phyloP scores from a whole-genome alignment of 2,113 vertebrate species.

The Blennius ocellaris region DNA sequence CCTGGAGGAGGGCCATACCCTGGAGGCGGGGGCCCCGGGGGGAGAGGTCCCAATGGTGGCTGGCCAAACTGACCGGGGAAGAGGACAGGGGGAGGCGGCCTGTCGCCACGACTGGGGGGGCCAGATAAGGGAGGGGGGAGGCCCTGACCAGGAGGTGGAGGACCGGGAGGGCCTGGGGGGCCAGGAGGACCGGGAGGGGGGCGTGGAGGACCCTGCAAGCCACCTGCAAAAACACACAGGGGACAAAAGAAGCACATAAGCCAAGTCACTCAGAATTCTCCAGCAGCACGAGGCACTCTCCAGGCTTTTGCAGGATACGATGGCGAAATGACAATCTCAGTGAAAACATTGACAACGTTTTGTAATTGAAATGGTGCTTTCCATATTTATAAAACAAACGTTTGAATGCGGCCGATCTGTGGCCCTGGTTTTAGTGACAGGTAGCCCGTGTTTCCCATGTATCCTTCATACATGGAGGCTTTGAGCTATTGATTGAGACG shows the following conservation, averaged over 20 bases:
- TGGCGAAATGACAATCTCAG: neutral
- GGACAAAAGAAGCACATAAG: neutral
- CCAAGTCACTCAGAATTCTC: neutral
- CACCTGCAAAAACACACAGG: conserved; percentile 79
- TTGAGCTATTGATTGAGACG: neutral
- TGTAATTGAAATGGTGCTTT: neutral
- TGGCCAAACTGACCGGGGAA: conserved; percentile 98
- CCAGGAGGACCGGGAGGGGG: conserved; percentile 95
- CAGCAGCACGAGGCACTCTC: too few species aligned
- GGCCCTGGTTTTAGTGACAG: neutral
- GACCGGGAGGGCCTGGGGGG: conserved; percentile 93
- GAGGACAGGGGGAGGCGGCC: conserved; percentile 95
- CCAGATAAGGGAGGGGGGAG: conserved; percentile 92
- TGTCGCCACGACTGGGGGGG: conserved; percentile 95
- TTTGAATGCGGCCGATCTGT: too few species aligned
- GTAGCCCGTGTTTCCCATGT: neutral
- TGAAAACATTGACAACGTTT: neutral
- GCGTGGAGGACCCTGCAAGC: conserved; percentile 93
- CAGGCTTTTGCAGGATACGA: too few species aligned
- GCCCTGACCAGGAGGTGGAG: conserved; percentile 96
- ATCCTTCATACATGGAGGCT: neutral
- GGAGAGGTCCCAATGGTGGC: conserved; percentile 93
- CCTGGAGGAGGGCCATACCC: conserved; percentile 96
- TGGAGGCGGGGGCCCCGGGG: conserved; percentile 96
- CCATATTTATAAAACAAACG: too few species aligned